A percentile compares a stretch with the other conserved stretches of the same genome.
Conservation (phyloP, 2,888 invertebrate species). For the Heliconius sara region DNA sequence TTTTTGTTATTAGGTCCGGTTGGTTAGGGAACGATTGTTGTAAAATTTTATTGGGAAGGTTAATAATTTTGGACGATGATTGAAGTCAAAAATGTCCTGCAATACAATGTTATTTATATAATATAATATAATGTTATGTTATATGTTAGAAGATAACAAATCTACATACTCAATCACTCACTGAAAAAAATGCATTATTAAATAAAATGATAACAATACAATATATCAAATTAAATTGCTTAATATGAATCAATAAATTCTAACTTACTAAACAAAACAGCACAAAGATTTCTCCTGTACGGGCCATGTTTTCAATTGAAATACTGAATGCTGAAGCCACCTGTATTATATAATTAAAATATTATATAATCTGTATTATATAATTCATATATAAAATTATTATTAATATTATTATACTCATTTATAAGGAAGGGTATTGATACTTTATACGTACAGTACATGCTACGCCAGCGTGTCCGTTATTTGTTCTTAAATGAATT, state of each 20-base stretch:
- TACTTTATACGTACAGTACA: neutral
- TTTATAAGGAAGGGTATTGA: neutral
- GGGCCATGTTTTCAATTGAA: neutral
- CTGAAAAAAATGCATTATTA: neutral
- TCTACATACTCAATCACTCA: neutral
- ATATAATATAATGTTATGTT: no score
- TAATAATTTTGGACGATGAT: neutral
- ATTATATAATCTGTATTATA: neutral
- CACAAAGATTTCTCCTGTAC: neutral
- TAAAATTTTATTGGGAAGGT: neutral
- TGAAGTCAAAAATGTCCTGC: neutral
- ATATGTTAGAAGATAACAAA: neutral
- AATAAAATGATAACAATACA: neutral
- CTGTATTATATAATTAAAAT: neutral
- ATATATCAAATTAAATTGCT: neutral
- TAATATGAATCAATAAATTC: neutral
- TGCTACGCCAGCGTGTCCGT: neutral
- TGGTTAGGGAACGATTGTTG: no score
- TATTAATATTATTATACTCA: neutral
- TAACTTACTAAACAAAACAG: neutral
- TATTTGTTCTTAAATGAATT: neutral
- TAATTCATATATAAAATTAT: neutral
- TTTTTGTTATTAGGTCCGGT: no score
- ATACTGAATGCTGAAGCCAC: neutral
- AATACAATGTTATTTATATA: neutral